phyloP scores from a whole-genome alignment of 1,140 invertebrate species.

The Neodiprion lecontei region DNA sequence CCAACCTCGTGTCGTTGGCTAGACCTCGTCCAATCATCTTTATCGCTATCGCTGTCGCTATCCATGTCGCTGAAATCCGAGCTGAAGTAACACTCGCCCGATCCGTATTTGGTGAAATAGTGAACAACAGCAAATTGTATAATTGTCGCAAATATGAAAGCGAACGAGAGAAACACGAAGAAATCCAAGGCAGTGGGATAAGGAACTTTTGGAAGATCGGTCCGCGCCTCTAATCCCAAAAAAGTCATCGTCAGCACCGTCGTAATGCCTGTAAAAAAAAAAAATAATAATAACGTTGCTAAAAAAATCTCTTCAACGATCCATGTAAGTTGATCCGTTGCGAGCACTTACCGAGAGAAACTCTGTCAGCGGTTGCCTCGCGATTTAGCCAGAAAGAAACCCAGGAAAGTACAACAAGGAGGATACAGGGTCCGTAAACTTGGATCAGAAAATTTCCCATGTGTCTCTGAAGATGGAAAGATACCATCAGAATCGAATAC shows the following conservation, averaged over 20 bases:
- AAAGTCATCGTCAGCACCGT: constrained; percentile 91
- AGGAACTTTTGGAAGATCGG: constrained; percentile 85
- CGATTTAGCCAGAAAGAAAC: constrained; percentile 91
- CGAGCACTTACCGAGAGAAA: constrained; percentile 76
- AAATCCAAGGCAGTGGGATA: constrained; percentile 89
- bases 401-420: constrained; percentile 88
- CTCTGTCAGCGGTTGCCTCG: constrained; percentile 86
- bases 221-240: constrained; percentile 83
- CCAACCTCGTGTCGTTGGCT: constrained; percentile 23
- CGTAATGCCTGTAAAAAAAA: constrained; percentile 72
- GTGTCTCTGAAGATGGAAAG: constrained; percentile 83
- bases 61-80: constrained; percentile 65
- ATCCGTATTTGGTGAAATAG: constrained; percentile 89
- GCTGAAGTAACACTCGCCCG: constrained; percentile 83
- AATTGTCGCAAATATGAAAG: constrained; percentile 88
- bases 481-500: constrained; percentile 81
- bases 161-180: constrained; percentile 86
- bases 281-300: background rate
- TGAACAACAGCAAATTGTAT: constrained; percentile 88
- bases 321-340: background rate
- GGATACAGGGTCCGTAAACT: constrained; percentile 86
- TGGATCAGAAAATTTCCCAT: constrained; percentile 90
- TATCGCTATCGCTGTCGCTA: constrained; percentile 65
- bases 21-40: constrained; percentile 53
- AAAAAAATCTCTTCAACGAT: background rate